phyloP scores from a whole-genome alignment of 2,113 vertebrate species.

The Parotia lawesii region DNA sequence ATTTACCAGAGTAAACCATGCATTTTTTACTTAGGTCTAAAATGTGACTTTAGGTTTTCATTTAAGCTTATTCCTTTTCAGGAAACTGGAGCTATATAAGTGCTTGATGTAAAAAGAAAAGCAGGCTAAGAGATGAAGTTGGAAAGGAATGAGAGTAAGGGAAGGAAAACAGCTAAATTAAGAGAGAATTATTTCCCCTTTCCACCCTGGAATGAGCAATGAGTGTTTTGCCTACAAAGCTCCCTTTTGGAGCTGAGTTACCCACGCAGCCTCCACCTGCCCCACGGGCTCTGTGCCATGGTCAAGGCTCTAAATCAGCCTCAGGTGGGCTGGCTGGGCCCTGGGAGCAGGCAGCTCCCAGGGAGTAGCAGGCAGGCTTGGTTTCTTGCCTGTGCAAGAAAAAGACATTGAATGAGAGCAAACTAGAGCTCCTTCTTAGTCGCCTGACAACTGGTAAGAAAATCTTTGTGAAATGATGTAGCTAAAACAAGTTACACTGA shows the following conservation, averaged over 20 bases:
- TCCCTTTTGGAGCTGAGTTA: not conserved
- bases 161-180: not conserved
- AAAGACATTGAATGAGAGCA: rapidly evolving
- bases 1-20: not conserved
- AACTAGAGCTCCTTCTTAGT: not conserved
- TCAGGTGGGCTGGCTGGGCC: not conserved
- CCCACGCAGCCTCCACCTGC: not conserved
- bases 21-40: not conserved
- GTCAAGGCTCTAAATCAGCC: not conserved
- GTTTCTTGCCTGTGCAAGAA: not conserved
- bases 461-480: not conserved
- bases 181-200: not conserved
- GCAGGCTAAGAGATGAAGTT: not conserved
- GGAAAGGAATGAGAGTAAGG: not conserved
- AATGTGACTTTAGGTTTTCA: not conserved
- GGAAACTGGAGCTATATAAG: not conserved
- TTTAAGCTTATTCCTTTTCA: not conserved
- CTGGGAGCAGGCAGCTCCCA: not conserved
- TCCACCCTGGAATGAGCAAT: not conserved
- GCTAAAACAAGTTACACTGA: not conserved
- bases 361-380: not conserved
- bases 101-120: not conserved
- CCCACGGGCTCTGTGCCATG: not conserved
- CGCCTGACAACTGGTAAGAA: not conserved
- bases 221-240: not conserved